Percentiles rank a stretch among this genome's conserved stretches.
Conservation (phyloP, 2,888 invertebrate species). For the Podotricha telesiphe region DNA sequence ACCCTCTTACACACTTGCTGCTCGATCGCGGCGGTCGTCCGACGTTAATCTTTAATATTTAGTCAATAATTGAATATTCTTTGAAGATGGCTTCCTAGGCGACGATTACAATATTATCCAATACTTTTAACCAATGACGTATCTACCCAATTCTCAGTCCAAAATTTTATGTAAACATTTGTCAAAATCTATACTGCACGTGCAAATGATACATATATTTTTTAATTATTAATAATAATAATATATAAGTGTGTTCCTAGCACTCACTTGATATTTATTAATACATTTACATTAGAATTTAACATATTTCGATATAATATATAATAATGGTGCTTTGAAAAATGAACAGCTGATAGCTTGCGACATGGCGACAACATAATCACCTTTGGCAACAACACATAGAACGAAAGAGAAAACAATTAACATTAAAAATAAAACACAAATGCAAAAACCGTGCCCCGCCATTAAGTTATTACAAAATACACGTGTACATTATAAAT, state of each 20-base stretch:
- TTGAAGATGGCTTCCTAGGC: conserved; percentile 24
- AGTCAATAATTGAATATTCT: conserved; percentile 15
- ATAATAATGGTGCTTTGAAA: conserved; percentile 26
- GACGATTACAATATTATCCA: conserved; percentile 2
- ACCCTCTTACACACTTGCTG: conserved; percentile 23
- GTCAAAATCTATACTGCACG: conserved; percentile 18
- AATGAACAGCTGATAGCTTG: conserved; percentile 10
- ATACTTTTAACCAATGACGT: conserved; percentile 6
- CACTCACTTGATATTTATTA: conserved; percentile 13
- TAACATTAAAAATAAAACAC: conserved; percentile 37
- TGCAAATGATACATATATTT: conserved; percentile 11
- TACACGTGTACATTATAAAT: conserved; percentile 17
- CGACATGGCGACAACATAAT: conserved; percentile 19
- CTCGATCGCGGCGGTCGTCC: conserved; percentile 32
- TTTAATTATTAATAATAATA: conserved; percentile 12
- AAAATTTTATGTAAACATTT: conserved; percentile 21
- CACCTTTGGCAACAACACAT: conserved; percentile 60
- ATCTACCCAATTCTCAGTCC: conserved; percentile 30
- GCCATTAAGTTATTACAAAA: conserved; percentile 12
- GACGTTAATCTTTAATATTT: not conserved
- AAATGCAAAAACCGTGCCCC: conserved; percentile 50
- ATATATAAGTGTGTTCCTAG: conserved; percentile 27
- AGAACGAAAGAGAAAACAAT: conserved; percentile 50
- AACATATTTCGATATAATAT: conserved; percentile 8
- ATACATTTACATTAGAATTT: conserved; percentile 27